phyloP scores from a whole-genome alignment of 2,113 vertebrate species.

The Dipodomys merriami region DNA sequence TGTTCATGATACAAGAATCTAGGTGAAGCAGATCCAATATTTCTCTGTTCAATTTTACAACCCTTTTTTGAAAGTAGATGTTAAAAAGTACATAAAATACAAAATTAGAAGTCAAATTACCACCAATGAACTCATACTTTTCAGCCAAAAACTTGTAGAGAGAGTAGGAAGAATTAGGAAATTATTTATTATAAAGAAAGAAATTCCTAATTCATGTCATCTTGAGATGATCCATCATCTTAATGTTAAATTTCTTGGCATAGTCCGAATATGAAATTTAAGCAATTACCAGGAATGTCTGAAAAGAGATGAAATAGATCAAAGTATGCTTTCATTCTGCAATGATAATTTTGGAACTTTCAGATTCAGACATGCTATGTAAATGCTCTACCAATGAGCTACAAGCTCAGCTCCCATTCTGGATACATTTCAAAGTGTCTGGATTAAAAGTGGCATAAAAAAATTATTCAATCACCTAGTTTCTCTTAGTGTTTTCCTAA shows the following conservation, averaged over 20 bases:
- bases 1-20: background rate
- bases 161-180: background rate
- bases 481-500: constrained; percentile 10
- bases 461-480: constrained; percentile 19
- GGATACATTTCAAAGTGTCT: background rate
- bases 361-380: background rate
- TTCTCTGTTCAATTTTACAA: background rate
- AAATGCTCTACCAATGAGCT: background rate
- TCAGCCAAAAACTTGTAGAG: background rate
- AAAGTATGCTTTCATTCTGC: background rate
- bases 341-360: background rate
- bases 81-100: background rate
- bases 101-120: background rate
- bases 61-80: background rate
- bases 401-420: background rate
- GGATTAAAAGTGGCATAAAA: constrained; percentile 12
- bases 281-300: background rate
- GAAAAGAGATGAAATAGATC: background rate
- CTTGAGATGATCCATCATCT: background rate
- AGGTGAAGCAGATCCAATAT: background rate
- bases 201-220: background rate
- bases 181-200: background rate
- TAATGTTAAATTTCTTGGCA: constrained; percentile 23
- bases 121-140: background rate
- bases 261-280: background rate